phyloP scores from a whole-genome alignment of 2,113 vertebrate genomes.

The Girardinichthys multiradiatus region DNA sequence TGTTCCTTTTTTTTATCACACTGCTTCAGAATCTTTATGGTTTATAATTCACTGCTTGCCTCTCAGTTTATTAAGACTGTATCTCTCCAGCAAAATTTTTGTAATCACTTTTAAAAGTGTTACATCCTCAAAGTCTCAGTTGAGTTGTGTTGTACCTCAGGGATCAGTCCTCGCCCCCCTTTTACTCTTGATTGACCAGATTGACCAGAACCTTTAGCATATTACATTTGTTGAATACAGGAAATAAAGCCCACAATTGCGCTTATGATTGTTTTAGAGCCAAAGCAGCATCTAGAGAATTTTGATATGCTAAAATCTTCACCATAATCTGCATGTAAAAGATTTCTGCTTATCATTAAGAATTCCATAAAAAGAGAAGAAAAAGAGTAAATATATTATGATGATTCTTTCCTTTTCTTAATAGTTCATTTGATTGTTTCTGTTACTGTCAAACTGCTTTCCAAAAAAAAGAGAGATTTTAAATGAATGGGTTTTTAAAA shows the following conservation, averaged over 20 bases:
- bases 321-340: not conserved
- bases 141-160: not conserved
- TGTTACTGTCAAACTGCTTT: not conserved
- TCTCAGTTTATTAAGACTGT: not conserved
- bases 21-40: not conserved
- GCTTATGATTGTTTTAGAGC: not conserved
- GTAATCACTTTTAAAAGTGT: too few relatives aligned
- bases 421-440: not conserved
- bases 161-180: not conserved
- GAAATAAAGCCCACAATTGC: not conserved
- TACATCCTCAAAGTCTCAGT: too few relatives aligned
- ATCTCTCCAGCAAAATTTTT: not conserved
- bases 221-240: not conserved
- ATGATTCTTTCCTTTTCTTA: not conserved
- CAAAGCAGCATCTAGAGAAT: not conserved
- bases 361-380: not conserved
- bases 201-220: not conserved
- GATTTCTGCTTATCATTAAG: not conserved
- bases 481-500: too few relatives aligned
- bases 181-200: not conserved
- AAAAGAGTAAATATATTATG: not conserved
- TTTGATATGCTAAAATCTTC: not conserved
- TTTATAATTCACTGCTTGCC: not conserved
- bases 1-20: conserved; percentile 20
- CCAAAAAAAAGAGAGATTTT: not conserved